phyloP scores from a whole-genome alignment of 2,113 vertebrate genomes.

The Cryptomyrus ogoouensis region DNA sequence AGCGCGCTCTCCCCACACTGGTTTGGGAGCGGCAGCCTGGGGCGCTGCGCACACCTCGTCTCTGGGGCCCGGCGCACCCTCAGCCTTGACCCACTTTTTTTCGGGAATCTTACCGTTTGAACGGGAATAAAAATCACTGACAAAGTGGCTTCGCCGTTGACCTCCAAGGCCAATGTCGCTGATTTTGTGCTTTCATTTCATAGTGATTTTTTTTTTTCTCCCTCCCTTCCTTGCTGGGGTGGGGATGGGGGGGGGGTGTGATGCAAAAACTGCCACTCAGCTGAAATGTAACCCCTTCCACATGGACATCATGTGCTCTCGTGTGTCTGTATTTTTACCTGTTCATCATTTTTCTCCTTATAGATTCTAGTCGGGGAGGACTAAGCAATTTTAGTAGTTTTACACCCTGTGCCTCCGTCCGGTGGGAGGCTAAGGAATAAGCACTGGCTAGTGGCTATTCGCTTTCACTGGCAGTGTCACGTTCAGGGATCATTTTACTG shows the following conservation, averaged over 20 bases:
- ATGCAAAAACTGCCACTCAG: constrained; percentile 30
- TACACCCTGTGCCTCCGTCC: neutral
- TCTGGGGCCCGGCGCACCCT: neutral
- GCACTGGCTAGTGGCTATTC: constrained; percentile 15
- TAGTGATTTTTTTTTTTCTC: constrained; percentile 30
- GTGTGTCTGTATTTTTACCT: constrained; percentile 35
- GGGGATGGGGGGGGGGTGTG: neutral
- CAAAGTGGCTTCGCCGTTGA: constrained; percentile 12
- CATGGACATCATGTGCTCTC: constrained; percentile 32
- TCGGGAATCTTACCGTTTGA: neutral
- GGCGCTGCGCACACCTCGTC: neutral
- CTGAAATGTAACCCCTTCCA: constrained; percentile 38
- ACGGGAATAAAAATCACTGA: constrained; percentile 17
- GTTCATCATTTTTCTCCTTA: constrained; percentile 32
- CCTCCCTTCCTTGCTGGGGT: neutral
- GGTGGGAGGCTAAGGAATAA: neutral
- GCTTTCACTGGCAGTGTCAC: constrained; percentile 14
- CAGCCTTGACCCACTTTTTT: constrained; percentile 1
- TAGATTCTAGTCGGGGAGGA: constrained; percentile 18
- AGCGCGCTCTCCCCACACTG: neutral
- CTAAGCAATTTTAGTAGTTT: constrained; percentile 30
- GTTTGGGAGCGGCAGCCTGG: neutral
- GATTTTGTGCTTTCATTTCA: constrained; percentile 30
- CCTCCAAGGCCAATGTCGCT: constrained; percentile 35
- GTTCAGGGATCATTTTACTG: constrained; percentile 16